Base-by-base conservation (phyloP, 1,140 invertebrate genomes). In the Coptotermes formosanus region DNA sequence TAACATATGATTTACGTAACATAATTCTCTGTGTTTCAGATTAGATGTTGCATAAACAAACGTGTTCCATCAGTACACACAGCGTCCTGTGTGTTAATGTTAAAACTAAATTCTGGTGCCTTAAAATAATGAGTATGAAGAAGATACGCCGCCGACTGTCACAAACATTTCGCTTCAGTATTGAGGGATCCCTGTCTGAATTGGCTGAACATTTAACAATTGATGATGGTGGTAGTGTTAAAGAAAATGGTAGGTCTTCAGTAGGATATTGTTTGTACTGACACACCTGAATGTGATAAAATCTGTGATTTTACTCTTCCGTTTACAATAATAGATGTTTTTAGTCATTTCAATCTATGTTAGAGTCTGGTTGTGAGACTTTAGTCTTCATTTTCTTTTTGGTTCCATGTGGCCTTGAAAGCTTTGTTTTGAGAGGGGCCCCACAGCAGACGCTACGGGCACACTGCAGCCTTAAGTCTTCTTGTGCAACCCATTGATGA, bases 121-220 rank as follows among this genome's bases (percentile, higher is more conserved):
- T 87, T 82, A 64, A 25, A 23, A 86, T 83, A 86, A 90, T 90
- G 89, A 91, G 90, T 87, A 87, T 92, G 88, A 91, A 92, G 88
- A 91, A 91, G 87, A 90, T 92, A 69, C 91, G 91, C 85, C 89
- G 92, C 81, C 89, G 92, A n/a, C 88, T 92, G 82, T 92, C 92
- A 12, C 90, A 91, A 86, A 92, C 91, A 69, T 91, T 92, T 87
- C 90, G 91, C 38, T 88, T 90, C 64, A 90, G 89, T 86, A 89
- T 92, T 38, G 92, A 92, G 87, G 91, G 91, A 48, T 91, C 91
- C 83, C 88, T 92, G 48, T 92, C 91, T 11, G 91, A 92, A 86
- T 88, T 92, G 30, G 91, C 91, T 2, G 91, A 92, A 88, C 91
- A 91, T 75, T 88, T 92, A n/a, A 91, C 91, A 30, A 89, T 91